Evolutionary conservation across 2,113 vertebrate species (phyloP), one percentile per base, ranked within the genome.

Genomic region (Oreochromis tanganicae): DNA sequence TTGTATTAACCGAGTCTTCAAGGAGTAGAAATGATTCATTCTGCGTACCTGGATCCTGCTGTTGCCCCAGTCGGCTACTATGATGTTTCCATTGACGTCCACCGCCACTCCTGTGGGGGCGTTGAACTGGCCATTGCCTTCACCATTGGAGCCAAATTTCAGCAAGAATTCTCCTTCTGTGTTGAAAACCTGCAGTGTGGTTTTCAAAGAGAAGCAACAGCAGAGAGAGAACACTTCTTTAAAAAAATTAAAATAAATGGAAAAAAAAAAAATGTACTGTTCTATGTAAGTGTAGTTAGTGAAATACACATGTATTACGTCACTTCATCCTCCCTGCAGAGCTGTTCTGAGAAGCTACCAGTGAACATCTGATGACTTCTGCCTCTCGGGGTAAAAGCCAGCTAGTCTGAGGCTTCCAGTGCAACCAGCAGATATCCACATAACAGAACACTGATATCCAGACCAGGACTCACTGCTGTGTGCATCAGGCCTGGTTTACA

Each of bases 11-110:
- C 0, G 4, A 17, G 27, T 29, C 41, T 29, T 75, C 14, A 0
- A 19, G 24, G 41, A 7, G 43, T 48, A 48, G 24, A 75, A 75
- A 75, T 19, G 2, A 75, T 48, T 75, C 71, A 75, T 7, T 71
- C 43, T 38, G 24, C 75, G 94, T 46, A 98, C 99, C 98, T 99
- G 99, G 96, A 99, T 99, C 87, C 99, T 94, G 95, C 98, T 99
- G 97, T 99, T 99, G 71, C 99, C 99, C 99, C 99, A 99, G 27
- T 99, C 99, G 0, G 99, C 99, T 66, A 99, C 98, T 0, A 99
- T 99, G 93, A 99, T 99, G 96, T 99, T 99, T 54, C 98, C 99
- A 10, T 98, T 98, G 6, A 96, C 95, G 83, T 99, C 98, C 94
- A 99, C 99, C 0, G 98, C 98, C 32, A 99, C 98, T n/a, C 99